Evolutionary conservation across 2,113 vertebrate species (phyloP).

Genomic region (Psilopsiagon aurifrons): DNA sequence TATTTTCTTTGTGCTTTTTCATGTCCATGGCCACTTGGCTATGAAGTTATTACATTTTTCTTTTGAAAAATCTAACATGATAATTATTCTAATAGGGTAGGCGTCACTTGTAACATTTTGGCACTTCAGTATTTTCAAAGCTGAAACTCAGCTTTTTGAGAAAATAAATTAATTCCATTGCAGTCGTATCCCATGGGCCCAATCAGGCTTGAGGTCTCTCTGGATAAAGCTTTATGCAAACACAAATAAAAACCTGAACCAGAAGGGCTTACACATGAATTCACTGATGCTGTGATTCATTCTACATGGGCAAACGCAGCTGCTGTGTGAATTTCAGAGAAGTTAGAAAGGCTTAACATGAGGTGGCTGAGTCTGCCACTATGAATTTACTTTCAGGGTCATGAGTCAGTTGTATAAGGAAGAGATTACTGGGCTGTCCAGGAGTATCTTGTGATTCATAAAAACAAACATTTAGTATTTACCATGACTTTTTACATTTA

Average conservation of each 20-base stretch:
- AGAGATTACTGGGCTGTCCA: not conserved
- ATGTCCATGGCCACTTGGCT: not conserved
- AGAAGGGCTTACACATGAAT: not conserved
- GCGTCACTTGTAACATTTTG: not conserved
- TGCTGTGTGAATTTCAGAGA: not conserved
- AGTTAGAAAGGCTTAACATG: not conserved
- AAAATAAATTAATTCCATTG: not conserved
- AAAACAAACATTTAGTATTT: constrained; percentile 8
- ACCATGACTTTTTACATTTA: not conserved
- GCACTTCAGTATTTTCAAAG: not conserved
- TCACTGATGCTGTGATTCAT: not conserved
- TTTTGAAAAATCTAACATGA: not conserved
- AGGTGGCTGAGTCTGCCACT: not conserved
- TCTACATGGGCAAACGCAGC: not conserved
- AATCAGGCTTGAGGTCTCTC: not conserved
- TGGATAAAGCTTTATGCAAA: not conserved
- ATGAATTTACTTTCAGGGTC: not conserved
- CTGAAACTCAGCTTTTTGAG: not conserved
- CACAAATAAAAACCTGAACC: not conserved
- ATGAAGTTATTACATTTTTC: not conserved
- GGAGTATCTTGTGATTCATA: not conserved
- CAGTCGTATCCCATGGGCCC: not conserved
- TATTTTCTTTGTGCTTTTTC: not conserved
- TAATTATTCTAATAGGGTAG: not conserved
- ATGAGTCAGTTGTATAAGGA: not conserved